Percentiles rank a stretch among this genome's conserved stretches.
Conservation (phyloP, 2,113 vertebrate genomes). For the Carollia perspicillata region DNA sequence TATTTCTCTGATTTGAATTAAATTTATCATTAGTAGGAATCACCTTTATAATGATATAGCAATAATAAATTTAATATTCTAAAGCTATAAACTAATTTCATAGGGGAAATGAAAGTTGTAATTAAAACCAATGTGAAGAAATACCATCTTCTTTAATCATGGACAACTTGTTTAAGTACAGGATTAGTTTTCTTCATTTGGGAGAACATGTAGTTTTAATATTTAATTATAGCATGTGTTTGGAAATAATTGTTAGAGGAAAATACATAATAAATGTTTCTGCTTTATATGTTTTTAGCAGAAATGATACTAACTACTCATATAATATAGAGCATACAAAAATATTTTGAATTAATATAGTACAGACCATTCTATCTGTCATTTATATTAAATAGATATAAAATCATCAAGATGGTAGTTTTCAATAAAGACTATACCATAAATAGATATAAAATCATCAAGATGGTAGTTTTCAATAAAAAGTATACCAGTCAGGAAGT, state of each 20-base stretch:
- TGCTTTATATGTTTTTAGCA: not conserved
- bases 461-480: not conserved
- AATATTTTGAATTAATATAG: not conserved
- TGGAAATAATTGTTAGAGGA: not conserved
- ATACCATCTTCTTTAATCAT: not conserved
- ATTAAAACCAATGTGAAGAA: constrained; percentile 23
- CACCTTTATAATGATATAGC: not conserved
- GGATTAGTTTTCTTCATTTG: not conserved
- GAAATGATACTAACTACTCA: not conserved
- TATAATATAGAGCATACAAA: not conserved
- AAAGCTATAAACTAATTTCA: not conserved
- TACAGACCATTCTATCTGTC: not conserved
- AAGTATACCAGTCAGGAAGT: not conserved
- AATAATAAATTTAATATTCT: constrained; percentile 12
- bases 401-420: not conserved
- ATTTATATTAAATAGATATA: not conserved
- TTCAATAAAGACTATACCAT: not conserved
- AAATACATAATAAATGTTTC: not conserved
- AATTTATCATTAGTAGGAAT: not conserved
- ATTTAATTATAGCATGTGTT: not conserved
- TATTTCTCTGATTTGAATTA: not conserved
- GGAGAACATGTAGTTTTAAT: not conserved
- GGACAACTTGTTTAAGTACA: not conserved
- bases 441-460: too few relatives aligned
- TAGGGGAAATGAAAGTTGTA: not conserved